Percentiles rank a stretch among this genome's conserved stretches.
Evolutionary conservation across 2,888 invertebrate genomes (phyloP).

Genomic region (Cartodere bifasciata): DNA sequence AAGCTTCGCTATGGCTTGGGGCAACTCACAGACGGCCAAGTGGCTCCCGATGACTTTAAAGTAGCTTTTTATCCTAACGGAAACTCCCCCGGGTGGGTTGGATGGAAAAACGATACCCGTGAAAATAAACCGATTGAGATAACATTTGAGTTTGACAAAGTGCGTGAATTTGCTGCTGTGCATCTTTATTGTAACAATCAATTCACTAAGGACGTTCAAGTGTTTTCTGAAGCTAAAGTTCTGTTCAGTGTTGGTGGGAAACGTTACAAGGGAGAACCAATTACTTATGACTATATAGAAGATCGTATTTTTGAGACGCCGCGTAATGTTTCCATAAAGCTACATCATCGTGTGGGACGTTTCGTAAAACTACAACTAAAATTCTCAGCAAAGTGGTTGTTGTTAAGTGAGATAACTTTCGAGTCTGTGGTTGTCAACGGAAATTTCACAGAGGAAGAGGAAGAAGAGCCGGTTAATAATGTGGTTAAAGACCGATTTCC

Average conservation of each 20-base stretch:
- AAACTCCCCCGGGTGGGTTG: constrained; percentile 73
- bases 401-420: constrained; percentile 82
- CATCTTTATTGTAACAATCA: constrained; percentile 77
- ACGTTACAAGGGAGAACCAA: constrained; percentile 63
- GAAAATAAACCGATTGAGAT: constrained; percentile 50
- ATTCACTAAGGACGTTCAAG: constrained; percentile 73
- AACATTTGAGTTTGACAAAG: constrained; percentile 73
- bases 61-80: constrained; percentile 47
- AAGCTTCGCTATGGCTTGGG: constrained; percentile 69
- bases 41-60: constrained; percentile 64
- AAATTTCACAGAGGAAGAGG: constrained; percentile 31
- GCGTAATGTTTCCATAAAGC: constrained; percentile 67
- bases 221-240: constrained; percentile 67
- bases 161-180: constrained; percentile 74
- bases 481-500: constrained; percentile 24
- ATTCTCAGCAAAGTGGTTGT: constrained; percentile 76
- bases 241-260: constrained; percentile 73
- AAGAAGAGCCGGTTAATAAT: constrained; percentile 18
- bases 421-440: constrained; percentile 44
- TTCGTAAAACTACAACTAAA: constrained; percentile 66
- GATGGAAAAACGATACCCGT: constrained; percentile 73
- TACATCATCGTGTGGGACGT: constrained; percentile 69
- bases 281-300: constrained; percentile 57
- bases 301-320: constrained; percentile 71
- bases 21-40: constrained; percentile 70